These are phyloP conservation scores for Catostylus mosaicus DNA, from an alignment of 30 jellyfish, hydroid and myxozoan genomes.

Conservation along the genomic window DNA sequence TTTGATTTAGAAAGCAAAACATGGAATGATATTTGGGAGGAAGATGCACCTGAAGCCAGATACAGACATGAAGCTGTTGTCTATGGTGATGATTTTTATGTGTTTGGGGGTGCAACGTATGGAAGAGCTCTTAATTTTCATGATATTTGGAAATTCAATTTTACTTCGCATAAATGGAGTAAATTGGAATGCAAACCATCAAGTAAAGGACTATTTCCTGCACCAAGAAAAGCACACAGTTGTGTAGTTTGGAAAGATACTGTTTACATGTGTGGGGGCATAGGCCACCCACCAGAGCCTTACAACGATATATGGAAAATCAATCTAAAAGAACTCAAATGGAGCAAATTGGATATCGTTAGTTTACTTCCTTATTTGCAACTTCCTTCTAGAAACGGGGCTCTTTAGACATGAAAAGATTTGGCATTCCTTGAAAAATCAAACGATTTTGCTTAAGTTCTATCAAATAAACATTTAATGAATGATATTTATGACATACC, in stretches of 20 bases:
- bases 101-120: constrained; percentile 76
- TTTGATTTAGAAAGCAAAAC: constrained; percentile 25
- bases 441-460: no score
- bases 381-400: no score
- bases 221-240: constrained; percentile 74
- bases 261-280: constrained; percentile 86
- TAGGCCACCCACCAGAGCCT: not conserved
- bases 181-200: constrained; percentile 49
- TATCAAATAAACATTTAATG: no score
- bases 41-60: constrained; percentile 52
- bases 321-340: constrained; percentile 30
- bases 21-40: constrained; percentile 50
- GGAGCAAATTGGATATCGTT: constrained; percentile 68
- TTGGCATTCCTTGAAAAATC: no score
- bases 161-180: constrained; percentile 43
- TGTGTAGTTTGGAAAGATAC: constrained; percentile 59
- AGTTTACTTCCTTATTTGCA: constrained; percentile 1
- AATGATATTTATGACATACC: no score
- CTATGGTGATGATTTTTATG: constrained; percentile 36
- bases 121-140: constrained; percentile 40
- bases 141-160: constrained; percentile 43
- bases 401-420: no score
- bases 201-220: constrained; percentile 36
- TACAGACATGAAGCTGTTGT: constrained; percentile 84
- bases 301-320: constrained; percentile 74